Evolutionary conservation across 2,113 vertebrate genomes (phyloP).

Genomic region (Forbesichthys agassizii): DNA sequence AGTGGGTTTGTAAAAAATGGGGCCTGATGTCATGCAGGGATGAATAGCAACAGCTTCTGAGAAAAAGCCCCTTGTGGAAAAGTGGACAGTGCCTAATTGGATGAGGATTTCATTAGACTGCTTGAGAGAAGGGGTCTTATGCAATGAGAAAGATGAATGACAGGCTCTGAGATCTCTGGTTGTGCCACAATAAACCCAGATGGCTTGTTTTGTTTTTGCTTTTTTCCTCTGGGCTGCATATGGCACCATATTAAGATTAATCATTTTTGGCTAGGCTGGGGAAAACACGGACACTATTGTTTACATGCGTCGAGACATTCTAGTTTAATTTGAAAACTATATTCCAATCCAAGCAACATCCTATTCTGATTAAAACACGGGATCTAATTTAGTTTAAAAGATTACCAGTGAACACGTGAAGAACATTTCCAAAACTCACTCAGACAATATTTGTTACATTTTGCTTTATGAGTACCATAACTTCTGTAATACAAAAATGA

Average conservation of each 20-base stretch:
- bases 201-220: too few species aligned
- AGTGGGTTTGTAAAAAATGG: constrained; percentile 71
- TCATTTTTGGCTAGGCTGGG: neutral
- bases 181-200: constrained; percentile 22
- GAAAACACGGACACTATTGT: neutral
- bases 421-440: too few species aligned
- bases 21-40: constrained; percentile 68
- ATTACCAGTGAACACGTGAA: too few species aligned
- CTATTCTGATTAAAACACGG: too few species aligned
- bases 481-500: neutral
- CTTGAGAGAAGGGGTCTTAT: constrained; percentile 65
- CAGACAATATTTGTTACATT: too few species aligned
- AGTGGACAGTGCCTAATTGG: constrained; percentile 73
- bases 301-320: neutral
- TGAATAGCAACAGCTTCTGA: constrained; percentile 70
- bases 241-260: constrained; percentile 8
- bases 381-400: too few species aligned
- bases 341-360: too few species aligned
- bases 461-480: too few species aligned
- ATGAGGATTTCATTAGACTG: constrained; percentile 72
- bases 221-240: constrained; percentile 5
- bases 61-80: constrained; percentile 75
- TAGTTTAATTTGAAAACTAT: neutral
- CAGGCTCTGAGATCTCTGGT: constrained; percentile 28
- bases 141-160: constrained; percentile 71